Conservation (phyloP, 2,797 vertebrate genomes). For the Trachurus trachurus region DNA sequence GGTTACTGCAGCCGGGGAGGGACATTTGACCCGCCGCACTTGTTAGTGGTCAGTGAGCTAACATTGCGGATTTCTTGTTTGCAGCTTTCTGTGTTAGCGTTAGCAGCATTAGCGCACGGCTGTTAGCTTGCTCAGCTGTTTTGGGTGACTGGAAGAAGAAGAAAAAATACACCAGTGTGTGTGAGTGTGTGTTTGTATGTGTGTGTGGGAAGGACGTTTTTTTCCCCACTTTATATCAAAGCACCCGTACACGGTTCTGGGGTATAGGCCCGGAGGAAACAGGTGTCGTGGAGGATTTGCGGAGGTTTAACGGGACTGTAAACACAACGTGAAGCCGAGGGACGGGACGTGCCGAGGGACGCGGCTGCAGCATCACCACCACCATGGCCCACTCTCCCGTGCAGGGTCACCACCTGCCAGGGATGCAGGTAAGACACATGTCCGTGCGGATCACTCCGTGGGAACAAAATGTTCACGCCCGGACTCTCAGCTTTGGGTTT, state of each 20-base stretch:
- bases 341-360: constrained; percentile 31
- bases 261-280: neutral
- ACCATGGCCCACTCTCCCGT: constrained; percentile 95
- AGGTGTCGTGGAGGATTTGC: constrained; percentile 17
- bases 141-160: constrained; percentile 29
- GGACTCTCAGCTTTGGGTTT: constrained; percentile 34
- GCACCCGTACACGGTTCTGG: neutral
- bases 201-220: constrained; percentile 9
- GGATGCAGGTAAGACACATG: constrained; percentile 92
- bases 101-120: constrained; percentile 55
- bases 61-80: constrained; percentile 75
- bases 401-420: constrained; percentile 90
- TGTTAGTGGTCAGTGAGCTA: constrained; percentile 59
- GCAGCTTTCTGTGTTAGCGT: constrained; percentile 57
- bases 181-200: too few relatives aligned
- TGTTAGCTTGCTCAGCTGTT: constrained; percentile 72
- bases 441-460: neutral
- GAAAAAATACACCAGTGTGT: neutral
- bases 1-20: neutral
- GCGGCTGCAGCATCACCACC: neutral
- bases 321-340: constrained; percentile 46
- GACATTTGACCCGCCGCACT: constrained; percentile 12
- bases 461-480: constrained; percentile 37
- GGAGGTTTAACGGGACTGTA: constrained; percentile 39
- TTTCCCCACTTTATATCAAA: neutral